A percentile compares a stretch with the other conserved stretches of the same genome.
These are phyloP conservation scores for Autographa gamma DNA, from an alignment of 2,888 invertebrate genomes.

Conservation along the genomic window DNA sequence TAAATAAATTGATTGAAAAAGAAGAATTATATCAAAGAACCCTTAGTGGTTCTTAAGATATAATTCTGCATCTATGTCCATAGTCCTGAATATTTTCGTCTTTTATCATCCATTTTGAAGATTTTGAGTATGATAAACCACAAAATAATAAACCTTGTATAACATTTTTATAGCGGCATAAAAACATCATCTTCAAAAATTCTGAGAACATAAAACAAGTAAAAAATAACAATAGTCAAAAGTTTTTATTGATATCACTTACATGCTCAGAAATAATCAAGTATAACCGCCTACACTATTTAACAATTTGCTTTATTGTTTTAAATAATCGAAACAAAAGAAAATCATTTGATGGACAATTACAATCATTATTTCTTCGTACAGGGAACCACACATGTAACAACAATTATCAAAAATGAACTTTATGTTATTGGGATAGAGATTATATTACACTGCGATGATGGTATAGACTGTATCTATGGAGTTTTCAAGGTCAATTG, in stretches of 20 bases:
- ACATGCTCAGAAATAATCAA: conserved; percentile 3
- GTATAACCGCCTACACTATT: background rate
- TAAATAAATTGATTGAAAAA: no score
- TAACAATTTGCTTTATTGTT: no score
- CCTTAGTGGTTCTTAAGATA: no score
- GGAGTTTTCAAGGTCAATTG: conserved; percentile 36
- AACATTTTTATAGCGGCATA: background rate
- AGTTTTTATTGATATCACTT: background rate
- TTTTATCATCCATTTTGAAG: no score
- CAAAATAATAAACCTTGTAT: background rate
- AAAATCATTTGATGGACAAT: conserved; percentile 32
- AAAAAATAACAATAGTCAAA: background rate
- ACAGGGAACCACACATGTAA: background rate
- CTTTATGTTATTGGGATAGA: background rate
- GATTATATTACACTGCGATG: background rate
- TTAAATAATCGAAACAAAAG: conserved; percentile 17
- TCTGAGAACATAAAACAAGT: background rate
- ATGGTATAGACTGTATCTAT: background rate
- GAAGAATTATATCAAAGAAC: no score
- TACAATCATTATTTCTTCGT: background rate
- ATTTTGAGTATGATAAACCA: no score
- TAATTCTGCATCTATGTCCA: no score
- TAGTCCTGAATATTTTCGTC: no score
- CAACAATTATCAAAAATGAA: background rate
- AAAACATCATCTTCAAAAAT: background rate